Percentiles rank a stretch among this genome's conserved stretches.
These are phyloP conservation scores for Platycheirus albimanus DNA, from an alignment of 2,888 invertebrate genomes.

Conservation along the genomic window DNA sequence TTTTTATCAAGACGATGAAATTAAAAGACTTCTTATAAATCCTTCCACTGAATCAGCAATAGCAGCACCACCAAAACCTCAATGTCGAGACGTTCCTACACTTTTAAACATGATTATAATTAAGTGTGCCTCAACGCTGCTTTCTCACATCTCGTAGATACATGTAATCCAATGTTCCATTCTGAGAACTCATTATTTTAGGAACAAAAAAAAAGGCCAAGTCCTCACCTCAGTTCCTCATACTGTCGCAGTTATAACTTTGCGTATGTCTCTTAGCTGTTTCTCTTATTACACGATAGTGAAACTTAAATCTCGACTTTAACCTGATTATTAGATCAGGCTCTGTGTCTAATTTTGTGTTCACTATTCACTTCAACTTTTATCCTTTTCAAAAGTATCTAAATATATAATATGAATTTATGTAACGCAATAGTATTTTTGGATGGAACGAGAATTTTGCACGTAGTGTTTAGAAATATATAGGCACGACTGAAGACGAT, in stretches of 20 bases:
- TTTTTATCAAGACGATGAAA: conserved; percentile 50
- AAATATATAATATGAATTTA: conserved; percentile 65
- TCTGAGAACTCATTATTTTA: background rate
- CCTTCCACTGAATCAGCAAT: conserved; percentile 11
- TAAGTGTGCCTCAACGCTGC: conserved; percentile 29
- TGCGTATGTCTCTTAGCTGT: background rate
- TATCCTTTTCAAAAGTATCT: conserved; percentile 24
- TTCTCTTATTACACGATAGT: background rate
- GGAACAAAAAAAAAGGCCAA: conserved; percentile 1
- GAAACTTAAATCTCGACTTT: conserved; percentile 15
- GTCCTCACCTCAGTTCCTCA: background rate
- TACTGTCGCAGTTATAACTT: background rate
- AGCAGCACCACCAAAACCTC: background rate
- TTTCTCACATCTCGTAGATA: background rate
- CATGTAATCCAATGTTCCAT: conserved; percentile 22
- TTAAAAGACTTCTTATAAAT: conserved; percentile 42
- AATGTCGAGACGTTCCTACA: background rate
- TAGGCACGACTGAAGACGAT: background rate
- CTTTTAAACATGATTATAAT: conserved; percentile 56
- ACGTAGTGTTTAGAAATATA: background rate
- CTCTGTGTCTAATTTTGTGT: too few relatives aligned
- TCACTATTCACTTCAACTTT: background rate
- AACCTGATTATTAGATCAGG: conserved; percentile 1
- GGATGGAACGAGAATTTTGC: conserved; percentile 3
- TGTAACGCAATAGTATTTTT: conserved; percentile 35